A percentile compares a stretch with the other conserved stretches of the same genome.
Conservation (phyloP, 1,140 invertebrate species). For the Aphidius gifuensis region DNA sequence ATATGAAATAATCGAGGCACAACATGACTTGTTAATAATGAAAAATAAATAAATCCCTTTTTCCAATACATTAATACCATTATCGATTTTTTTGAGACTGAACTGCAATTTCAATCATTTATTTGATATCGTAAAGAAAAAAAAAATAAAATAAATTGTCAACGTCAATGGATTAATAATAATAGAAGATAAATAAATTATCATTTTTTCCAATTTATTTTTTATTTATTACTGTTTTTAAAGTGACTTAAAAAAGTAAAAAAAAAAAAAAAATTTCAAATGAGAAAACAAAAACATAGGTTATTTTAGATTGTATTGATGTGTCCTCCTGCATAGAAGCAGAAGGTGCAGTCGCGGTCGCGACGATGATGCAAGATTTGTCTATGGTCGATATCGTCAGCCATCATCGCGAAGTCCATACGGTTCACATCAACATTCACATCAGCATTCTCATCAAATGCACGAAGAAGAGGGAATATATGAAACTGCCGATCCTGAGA, state of each 20-base stretch:
- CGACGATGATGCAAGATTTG: conserved; percentile 68
- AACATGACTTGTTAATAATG: no score
- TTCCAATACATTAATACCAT: no score
- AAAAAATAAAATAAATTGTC: neutral
- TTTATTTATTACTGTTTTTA: no score
- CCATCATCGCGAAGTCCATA: conserved; percentile 64
- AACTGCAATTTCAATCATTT: no score
- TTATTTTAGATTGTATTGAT: conserved; percentile 12
- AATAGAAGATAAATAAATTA: conserved; percentile 2
- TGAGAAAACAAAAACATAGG: conserved; percentile 19
- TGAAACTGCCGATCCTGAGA: conserved; percentile 76
- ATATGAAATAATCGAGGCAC: no score
- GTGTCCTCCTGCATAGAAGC: conserved; percentile 48
- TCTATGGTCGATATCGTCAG: conserved; percentile 77
- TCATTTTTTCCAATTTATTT: no score
- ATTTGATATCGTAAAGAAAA: neutral
- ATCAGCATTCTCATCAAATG: conserved; percentile 58
- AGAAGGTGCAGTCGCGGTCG: conserved; percentile 54
- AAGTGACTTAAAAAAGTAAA: neutral
- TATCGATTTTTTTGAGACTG: no score
- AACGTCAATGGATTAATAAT: conserved; percentile 8
- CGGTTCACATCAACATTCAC: conserved; percentile 54
- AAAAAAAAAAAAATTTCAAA: conserved; percentile 14
- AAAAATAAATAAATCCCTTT: no score
- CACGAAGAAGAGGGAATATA: conserved; percentile 81